A percentile compares a stretch with the other conserved stretches of the same genome.
Evolutionary conservation across 2,797 vertebrate species (phyloP).

Genomic region (Hemibagrus guttatus): DNA sequence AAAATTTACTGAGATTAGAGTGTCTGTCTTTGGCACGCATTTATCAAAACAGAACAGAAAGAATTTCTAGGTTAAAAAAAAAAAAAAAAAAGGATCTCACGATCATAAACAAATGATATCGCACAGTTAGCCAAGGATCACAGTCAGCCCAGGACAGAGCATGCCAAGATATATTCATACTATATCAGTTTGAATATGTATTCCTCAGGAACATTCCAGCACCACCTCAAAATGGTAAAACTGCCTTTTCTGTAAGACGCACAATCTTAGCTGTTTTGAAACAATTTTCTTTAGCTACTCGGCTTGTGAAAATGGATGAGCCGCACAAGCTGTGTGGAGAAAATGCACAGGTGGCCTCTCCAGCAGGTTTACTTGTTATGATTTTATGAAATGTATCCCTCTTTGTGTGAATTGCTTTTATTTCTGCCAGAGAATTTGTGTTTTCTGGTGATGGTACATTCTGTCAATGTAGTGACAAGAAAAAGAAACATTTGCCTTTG

Average conservation of each 20-base stretch:
- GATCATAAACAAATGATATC: no score
- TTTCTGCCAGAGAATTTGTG: not conserved
- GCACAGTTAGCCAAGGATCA: no score
- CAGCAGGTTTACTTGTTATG: not conserved
- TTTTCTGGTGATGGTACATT: not conserved
- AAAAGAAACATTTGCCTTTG: not conserved
- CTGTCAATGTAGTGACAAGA: not conserved
- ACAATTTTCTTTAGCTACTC: not conserved
- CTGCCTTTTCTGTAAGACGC: not conserved
- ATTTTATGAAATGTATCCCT: not conserved
- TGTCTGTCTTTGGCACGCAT: no score
- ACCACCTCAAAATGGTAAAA: not conserved
- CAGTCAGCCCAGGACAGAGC: no score
- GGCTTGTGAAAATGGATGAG: not conserved
- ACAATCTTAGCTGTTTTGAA: not conserved
- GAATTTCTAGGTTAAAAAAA: no score
- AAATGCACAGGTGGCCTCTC: not conserved
- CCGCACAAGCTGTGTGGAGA: not conserved
- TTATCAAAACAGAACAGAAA: no score
- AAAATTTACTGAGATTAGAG: no score
- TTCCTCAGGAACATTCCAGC: not conserved
- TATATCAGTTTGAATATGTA: not conserved
- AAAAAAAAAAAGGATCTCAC: no score
- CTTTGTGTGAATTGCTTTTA: not conserved
- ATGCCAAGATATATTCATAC: no score